Conservation (phyloP, 2,888 invertebrate species). For the Andricus quercusramuli region DNA sequence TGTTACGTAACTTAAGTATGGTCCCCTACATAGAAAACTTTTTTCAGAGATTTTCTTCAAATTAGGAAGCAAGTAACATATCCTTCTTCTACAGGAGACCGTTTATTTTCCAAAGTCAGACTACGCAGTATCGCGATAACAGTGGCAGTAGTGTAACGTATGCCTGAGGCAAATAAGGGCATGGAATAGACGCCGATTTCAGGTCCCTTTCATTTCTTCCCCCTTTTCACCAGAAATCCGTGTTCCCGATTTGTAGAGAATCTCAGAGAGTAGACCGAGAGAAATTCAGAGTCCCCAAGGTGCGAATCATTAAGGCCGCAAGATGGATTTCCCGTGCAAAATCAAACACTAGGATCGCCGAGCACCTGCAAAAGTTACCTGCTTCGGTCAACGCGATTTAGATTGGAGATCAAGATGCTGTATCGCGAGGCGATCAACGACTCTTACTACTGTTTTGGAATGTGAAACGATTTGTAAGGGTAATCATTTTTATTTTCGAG, state of each 20-base stretch:
- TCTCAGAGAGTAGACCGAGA: constrained; percentile 10
- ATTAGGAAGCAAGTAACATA: too few relatives aligned
- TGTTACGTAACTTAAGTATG: too few relatives aligned
- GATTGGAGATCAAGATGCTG: constrained; percentile 9
- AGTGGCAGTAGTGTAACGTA: constrained; percentile 55
- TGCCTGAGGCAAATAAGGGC: constrained; percentile 58
- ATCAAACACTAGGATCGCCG: background rate
- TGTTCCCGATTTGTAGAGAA: constrained; percentile 33
- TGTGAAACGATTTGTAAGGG: constrained; percentile 16
- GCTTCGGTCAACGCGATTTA: constrained; percentile 25
- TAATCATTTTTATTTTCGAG: background rate
- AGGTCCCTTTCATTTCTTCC: constrained; percentile 44
- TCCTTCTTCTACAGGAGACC: constrained; percentile 45
- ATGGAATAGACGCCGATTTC: constrained; percentile 58
- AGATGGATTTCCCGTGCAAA: constrained; percentile 31
- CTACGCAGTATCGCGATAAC: constrained; percentile 56
- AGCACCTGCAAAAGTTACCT: constrained; percentile 23
- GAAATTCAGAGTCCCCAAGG: constrained; percentile 34
- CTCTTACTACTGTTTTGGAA: constrained; percentile 11
- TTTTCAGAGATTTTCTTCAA: too few relatives aligned
- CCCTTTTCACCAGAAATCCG: constrained; percentile 3
- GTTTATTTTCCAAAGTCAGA: constrained; percentile 55
- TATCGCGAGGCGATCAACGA: background rate
- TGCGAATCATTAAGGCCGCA: constrained; percentile 31
- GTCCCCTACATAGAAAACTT: too few relatives aligned